These are phyloP conservation scores for Apomyelois bistriatella DNA, from an alignment of 2,888 invertebrate genomes.

Conservation along the genomic window DNA sequence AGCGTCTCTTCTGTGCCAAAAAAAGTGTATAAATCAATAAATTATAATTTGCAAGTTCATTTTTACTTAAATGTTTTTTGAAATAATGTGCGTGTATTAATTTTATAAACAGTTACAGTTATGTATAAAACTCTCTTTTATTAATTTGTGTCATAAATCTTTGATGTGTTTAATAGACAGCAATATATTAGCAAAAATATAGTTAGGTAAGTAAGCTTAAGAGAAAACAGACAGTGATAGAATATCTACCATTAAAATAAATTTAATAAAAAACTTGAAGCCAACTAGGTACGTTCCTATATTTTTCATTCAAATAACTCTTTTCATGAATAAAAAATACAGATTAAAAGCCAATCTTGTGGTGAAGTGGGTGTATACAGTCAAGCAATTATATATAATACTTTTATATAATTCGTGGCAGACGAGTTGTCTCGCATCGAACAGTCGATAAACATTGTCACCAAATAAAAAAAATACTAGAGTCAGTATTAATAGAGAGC, in stretches of 20 bases:
- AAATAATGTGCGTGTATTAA: slow-evolving; percentile 1
- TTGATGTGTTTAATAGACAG: neutral
- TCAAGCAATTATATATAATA: neutral
- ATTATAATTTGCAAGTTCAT: neutral
- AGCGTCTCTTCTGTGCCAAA: neutral
- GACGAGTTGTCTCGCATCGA: neutral
- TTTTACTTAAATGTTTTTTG: neutral
- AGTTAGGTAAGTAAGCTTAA: no score
- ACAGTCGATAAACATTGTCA: neutral
- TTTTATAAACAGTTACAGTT: slow-evolving; percentile 1
- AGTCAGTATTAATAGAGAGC: neutral
- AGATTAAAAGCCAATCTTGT: neutral
- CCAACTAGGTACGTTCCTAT: no score
- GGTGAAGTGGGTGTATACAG: neutral
- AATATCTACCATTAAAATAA: no score
- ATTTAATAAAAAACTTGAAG: no score
- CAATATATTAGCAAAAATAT: neutral
- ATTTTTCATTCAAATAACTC: no score
- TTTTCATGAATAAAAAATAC: neutral
- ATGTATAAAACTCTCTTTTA: neutral
- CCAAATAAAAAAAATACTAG: neutral
- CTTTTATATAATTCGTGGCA: neutral
- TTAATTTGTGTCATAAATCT: neutral
- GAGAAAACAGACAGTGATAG: no score
- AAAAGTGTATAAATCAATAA: neutral